Conservation (phyloP, 1,140 invertebrate species). For the Hirudo medicinalis region DNA sequence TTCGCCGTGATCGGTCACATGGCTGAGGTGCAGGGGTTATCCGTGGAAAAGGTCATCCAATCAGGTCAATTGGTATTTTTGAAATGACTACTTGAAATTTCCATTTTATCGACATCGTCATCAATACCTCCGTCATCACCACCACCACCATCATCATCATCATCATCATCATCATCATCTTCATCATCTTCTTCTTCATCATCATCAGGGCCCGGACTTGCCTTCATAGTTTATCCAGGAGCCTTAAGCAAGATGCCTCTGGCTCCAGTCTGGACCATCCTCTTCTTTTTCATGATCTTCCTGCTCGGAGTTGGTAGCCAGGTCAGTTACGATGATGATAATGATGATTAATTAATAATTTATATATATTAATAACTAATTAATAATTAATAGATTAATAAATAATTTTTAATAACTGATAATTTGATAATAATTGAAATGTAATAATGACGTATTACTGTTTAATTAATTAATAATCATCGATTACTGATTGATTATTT, state of each 20-base stretch:
- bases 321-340: slow-evolving; percentile 10
- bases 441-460: no score
- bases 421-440: no score
- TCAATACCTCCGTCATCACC: no score
- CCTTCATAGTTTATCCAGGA: slow-evolving; percentile 70
- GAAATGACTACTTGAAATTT: no score
- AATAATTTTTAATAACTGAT: no score
- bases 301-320: slow-evolving; percentile 23
- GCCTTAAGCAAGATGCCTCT: slow-evolving; percentile 61
- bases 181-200: no score
- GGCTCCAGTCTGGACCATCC: slow-evolving; percentile 61
- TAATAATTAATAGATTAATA: no score
- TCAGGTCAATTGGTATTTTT: slow-evolving; percentile 18
- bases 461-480: no score
- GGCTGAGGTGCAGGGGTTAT: slow-evolving; percentile 18
- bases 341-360: not conserved
- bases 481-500: not conserved
- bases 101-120: no score
- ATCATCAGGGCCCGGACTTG: slow-evolving; percentile 56
- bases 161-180: no score
- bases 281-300: slow-evolving; percentile 54
- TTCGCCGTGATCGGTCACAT: slow-evolving; percentile 26
- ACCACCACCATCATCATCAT: slow-evolving; percentile 30
- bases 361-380: not conserved
- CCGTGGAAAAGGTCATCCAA: slow-evolving; percentile 24